Percentiles rank a stretch among this genome's conserved stretches.
Evolutionary conservation across 2,113 vertebrate genomes (phyloP).

Genomic region (Phaethon lepturus): DNA sequence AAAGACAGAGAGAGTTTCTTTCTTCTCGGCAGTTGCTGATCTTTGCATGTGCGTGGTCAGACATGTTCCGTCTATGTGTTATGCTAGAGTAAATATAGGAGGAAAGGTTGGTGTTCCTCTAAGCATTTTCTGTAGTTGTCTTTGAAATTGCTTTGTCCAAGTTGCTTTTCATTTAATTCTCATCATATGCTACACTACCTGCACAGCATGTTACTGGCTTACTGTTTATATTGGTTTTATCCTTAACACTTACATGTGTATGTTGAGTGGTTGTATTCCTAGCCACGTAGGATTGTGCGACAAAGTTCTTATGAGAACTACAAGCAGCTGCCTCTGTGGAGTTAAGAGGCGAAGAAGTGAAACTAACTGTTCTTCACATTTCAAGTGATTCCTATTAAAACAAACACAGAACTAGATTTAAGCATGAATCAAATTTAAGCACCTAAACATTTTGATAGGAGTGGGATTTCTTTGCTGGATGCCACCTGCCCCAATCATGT

Average conservation of each 20-base stretch:
- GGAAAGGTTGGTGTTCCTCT: neutral
- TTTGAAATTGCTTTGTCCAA: neutral
- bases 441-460: neutral
- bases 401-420: neutral
- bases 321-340: neutral
- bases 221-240: neutral
- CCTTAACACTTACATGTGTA: neutral
- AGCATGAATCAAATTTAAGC: neutral
- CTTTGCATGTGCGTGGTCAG: neutral
- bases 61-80: neutral
- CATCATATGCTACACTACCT: rapidly evolving
- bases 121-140: neutral
- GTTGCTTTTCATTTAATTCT: neutral
- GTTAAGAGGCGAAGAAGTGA: neutral
- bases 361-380: neutral
- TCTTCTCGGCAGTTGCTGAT: neutral
- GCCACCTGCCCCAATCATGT: neutral
- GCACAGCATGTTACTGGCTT: neutral
- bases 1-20: neutral
- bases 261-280: neutral
- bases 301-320: neutral
- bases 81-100: neutral
- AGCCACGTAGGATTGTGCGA: neutral
- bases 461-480: neutral
- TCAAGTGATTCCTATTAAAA: neutral